These are phyloP conservation scores for Candoia aspera DNA, from an alignment of 2,113 vertebrate genomes.

Conservation along the genomic window DNA sequence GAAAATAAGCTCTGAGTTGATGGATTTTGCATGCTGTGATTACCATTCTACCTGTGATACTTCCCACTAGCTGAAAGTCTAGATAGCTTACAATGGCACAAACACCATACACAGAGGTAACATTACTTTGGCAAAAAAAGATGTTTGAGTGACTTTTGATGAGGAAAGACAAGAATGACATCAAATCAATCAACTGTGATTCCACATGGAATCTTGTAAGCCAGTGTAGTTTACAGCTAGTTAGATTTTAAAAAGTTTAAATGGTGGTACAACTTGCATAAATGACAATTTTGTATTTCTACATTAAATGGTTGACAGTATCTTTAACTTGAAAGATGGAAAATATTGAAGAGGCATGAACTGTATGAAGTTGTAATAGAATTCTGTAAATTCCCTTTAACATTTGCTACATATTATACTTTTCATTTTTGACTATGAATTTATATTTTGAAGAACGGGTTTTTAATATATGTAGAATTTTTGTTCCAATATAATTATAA, in stretches of 20 bases:
- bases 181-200: background rate
- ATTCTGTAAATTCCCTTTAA: slow-evolving; percentile 37
- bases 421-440: slow-evolving; percentile 51
- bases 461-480: slow-evolving; percentile 35
- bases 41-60: background rate
- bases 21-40: background rate
- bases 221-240: slow-evolving; percentile 30
- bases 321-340: slow-evolving; percentile 55
- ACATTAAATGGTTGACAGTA: slow-evolving; percentile 43
- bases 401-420: background rate
- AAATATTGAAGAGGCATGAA: slow-evolving; percentile 50
- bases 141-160: background rate
- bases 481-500: slow-evolving; percentile 34
- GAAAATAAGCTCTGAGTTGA: slow-evolving; percentile 23
- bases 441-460: slow-evolving; percentile 55
- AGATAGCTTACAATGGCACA: background rate
- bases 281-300: slow-evolving; percentile 37
- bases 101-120: background rate
- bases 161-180: slow-evolving; percentile 9
- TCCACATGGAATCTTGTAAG: slow-evolving; percentile 14
- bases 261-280: slow-evolving; percentile 47
- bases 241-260: background rate
- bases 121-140: background rate
- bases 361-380: slow-evolving; percentile 52
- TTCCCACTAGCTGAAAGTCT: background rate